A percentile compares a stretch with the other conserved stretches of the same genome.
These are phyloP conservation scores for Leucoptera coffeella DNA, from an alignment of 2,888 invertebrate species.

Conservation along the genomic window DNA sequence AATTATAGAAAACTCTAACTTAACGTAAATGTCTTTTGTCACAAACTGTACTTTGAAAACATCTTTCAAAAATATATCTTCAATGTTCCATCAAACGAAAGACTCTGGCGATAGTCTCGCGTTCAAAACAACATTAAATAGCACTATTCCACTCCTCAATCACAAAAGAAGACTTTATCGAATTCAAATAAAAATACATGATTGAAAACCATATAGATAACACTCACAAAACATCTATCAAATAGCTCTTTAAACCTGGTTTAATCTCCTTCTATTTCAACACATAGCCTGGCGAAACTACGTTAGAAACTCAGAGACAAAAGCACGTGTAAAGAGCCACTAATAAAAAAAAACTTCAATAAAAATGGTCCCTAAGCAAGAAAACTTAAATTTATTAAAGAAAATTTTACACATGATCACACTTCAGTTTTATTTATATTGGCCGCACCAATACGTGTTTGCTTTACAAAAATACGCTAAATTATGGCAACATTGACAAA, in stretches of 20 bases:
- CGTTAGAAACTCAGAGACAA: slow-evolving; percentile 9
- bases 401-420: too few relatives aligned
- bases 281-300: slow-evolving; percentile 32
- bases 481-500: slow-evolving; percentile 53
- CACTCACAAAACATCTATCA: slow-evolving; percentile 24
- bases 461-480: slow-evolving; percentile 44
- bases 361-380: slow-evolving; percentile 43
- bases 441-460: slow-evolving; percentile 35
- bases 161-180: slow-evolving; percentile 10
- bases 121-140: slow-evolving; percentile 10
- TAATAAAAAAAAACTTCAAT: not conserved
- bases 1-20: slow-evolving; percentile 26
- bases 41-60: slow-evolving; percentile 41
- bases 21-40: slow-evolving; percentile 41
- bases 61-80: slow-evolving; percentile 26
- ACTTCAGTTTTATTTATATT: not conserved
- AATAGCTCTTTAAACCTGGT: not conserved
- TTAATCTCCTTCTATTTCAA: slow-evolving; percentile 13
- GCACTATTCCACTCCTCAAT: slow-evolving; percentile 12
- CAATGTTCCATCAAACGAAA: slow-evolving; percentile 20
- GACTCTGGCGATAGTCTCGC: slow-evolving; percentile 39
- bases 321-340: not conserved
- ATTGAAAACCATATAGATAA: slow-evolving; percentile 37
- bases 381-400: slow-evolving; percentile 14
- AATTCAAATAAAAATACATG: slow-evolving; percentile 23